Evolutionary conservation across 2,113 vertebrate genomes (phyloP).

Genomic region (Pseudolaguvia tuberculata): DNA sequence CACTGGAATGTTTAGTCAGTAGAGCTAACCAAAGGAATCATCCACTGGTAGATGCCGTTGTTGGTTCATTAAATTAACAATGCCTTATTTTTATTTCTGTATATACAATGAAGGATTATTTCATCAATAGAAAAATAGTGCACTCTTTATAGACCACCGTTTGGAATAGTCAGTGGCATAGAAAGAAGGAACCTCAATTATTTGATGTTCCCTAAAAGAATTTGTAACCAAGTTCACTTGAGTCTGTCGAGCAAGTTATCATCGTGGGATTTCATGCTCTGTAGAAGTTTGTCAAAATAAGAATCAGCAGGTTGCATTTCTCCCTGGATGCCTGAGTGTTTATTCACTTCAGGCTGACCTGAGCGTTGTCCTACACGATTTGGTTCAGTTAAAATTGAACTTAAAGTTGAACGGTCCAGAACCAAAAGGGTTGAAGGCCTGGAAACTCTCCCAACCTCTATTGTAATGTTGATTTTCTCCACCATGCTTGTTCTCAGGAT

Average conservation of each 20-base stretch:
- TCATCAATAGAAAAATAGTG: constrained; percentile 71
- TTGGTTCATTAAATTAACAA: constrained; percentile 56
- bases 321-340: constrained; percentile 3
- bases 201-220: constrained; percentile 38
- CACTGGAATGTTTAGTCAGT: too few relatives aligned
- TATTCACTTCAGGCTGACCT: background rate
- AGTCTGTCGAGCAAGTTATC: constrained; percentile 42
- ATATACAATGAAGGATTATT: constrained; percentile 67
- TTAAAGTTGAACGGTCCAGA: constrained; percentile 96
- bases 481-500: constrained; percentile 89
- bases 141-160: constrained; percentile 30
- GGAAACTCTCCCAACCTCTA: constrained; percentile 82
- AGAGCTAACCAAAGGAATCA: too few relatives aligned
- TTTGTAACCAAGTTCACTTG: constrained; percentile 34
- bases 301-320: constrained; percentile 31
- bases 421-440: constrained; percentile 94
- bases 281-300: too few relatives aligned
- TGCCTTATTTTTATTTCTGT: constrained; percentile 63
- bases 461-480: constrained; percentile 79
- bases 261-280: background rate
- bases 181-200: constrained; percentile 24
- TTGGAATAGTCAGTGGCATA: constrained; percentile 47
- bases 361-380: background rate
- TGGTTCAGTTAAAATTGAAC: constrained; percentile 86
- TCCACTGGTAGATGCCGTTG: too few relatives aligned